Evolutionary conservation across 2,888 invertebrate genomes (phyloP).

Genomic region (Eulithis testata): DNA sequence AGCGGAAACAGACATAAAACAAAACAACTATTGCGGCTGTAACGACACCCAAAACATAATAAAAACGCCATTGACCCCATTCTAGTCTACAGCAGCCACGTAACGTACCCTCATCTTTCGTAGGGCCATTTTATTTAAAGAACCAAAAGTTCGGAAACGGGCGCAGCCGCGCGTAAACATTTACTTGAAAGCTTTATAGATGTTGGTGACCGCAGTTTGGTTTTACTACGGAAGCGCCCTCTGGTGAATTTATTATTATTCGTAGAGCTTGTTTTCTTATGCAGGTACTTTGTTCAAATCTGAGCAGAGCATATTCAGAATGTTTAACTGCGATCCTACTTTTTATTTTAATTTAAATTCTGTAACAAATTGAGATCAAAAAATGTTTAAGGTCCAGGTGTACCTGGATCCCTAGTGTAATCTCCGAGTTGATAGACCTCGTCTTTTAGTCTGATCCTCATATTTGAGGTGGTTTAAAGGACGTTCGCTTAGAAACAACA

Average conservation of each 20-base stretch:
- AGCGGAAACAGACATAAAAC: constrained; percentile 32
- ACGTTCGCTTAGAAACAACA: too few species aligned
- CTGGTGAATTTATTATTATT: constrained; percentile 50
- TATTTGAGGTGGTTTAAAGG: too few species aligned
- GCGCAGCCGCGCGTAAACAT: constrained; percentile 74
- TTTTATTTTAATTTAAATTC: too few species aligned
- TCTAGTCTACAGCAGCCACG: constrained; percentile 39
- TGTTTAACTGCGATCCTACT: neutral
- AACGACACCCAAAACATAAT: constrained; percentile 32
- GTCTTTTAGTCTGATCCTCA: too few species aligned
- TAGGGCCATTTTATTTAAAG: constrained; percentile 71
- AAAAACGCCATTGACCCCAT: constrained; percentile 50
- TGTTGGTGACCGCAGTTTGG: constrained; percentile 73
- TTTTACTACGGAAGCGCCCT: constrained; percentile 56
- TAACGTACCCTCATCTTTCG: constrained; percentile 60
- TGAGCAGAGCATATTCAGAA: neutral
- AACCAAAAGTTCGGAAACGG: constrained; percentile 64
- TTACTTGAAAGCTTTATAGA: constrained; percentile 79
- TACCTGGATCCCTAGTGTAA: too few species aligned
- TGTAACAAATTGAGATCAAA: too few species aligned
- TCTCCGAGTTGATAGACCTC: too few species aligned
- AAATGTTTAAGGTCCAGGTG: too few species aligned
- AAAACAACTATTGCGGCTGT: constrained; percentile 34
- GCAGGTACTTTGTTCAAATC: constrained; percentile 15
- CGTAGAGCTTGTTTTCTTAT: constrained; percentile 45